These are phyloP conservation scores for Mechanitis messenoides DNA, from an alignment of 2,888 invertebrate species.

Conservation along the genomic window DNA sequence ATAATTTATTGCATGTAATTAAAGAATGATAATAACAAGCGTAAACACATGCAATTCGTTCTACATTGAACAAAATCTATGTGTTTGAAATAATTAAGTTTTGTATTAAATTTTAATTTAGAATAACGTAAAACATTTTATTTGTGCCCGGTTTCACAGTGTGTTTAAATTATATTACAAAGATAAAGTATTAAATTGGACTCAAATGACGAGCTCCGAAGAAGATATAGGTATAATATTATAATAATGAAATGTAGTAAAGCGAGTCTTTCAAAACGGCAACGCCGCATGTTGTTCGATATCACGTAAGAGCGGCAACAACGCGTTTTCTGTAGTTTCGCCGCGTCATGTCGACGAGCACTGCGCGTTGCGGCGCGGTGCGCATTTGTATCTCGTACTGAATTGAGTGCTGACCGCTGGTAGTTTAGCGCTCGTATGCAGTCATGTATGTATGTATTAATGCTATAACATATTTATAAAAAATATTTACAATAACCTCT, in stretches of 20 bases:
- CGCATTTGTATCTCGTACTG: slow-evolving; percentile 2
- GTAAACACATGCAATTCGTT: too few species aligned
- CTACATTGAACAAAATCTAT: too few species aligned
- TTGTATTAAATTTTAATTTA: too few species aligned
- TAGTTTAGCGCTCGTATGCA: not conserved
- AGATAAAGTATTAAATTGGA: slow-evolving; percentile 24
- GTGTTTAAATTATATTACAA: slow-evolving; percentile 19
- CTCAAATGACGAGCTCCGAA: slow-evolving; percentile 27
- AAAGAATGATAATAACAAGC: too few species aligned
- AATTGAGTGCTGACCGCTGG: not conserved
- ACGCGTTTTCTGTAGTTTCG: slow-evolving; percentile 49
- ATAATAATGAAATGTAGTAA: slow-evolving; percentile 36
- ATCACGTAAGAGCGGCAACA: slow-evolving; percentile 46
- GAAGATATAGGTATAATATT: slow-evolving; percentile 23
- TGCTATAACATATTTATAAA: not conserved
- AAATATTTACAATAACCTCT: too few species aligned
- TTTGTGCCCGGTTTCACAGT: slow-evolving; percentile 13
- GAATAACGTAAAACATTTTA: too few species aligned
- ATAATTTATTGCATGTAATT: too few species aligned
- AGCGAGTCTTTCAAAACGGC: slow-evolving; percentile 49
- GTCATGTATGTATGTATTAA: slow-evolving; percentile 1
- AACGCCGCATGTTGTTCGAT: slow-evolving; percentile 50
- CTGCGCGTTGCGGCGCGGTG: slow-evolving; percentile 24
- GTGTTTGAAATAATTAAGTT: too few species aligned
- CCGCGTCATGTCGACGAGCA: slow-evolving; percentile 46